These are phyloP conservation scores for Leucophenga montana DNA, from an alignment of 2,888 invertebrate genomes.

Conservation along the genomic window DNA sequence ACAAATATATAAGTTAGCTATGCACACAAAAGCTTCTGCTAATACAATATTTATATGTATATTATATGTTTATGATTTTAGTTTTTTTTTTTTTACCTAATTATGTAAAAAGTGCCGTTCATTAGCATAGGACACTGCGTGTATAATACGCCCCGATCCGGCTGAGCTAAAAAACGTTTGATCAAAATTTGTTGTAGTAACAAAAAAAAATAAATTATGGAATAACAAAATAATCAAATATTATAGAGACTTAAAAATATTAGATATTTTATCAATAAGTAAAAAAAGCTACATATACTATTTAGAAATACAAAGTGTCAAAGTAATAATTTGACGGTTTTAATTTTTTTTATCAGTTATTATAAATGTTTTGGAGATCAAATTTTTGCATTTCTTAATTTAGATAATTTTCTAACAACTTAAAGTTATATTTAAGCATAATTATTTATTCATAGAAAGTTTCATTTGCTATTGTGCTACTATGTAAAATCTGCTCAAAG, in stretches of 20 bases:
- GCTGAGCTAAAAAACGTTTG: conserved; percentile 61
- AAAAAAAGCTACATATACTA: conserved; percentile 10
- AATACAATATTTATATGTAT: not conserved
- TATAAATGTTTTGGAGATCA: too few species aligned
- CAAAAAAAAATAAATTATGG: not conserved
- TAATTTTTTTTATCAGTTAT: too few species aligned
- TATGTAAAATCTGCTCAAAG: too few species aligned
- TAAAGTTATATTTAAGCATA: too few species aligned
- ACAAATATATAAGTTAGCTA: conserved; percentile 32
- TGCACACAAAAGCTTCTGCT: conserved; percentile 13
- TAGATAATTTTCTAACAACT: too few species aligned
- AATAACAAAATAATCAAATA: not conserved
- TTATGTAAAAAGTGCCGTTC: conserved; percentile 73
- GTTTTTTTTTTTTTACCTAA: conserved; percentile 66
- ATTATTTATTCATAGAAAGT: too few species aligned
- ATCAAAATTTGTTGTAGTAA: conserved; percentile 1
- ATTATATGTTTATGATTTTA: conserved; percentile 17
- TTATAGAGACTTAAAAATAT: not conserved
- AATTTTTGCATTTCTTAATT: too few species aligned
- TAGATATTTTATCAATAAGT: conserved; percentile 12
- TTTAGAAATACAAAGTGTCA: too few species aligned
- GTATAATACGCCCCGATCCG: conserved; percentile 73
- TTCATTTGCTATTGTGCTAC: too few species aligned
- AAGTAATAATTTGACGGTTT: too few species aligned
- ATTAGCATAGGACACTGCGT: conserved; percentile 73